Base-by-base conservation (phyloP, 1,140 invertebrate species). In the Halictus rubicundus region DNA sequence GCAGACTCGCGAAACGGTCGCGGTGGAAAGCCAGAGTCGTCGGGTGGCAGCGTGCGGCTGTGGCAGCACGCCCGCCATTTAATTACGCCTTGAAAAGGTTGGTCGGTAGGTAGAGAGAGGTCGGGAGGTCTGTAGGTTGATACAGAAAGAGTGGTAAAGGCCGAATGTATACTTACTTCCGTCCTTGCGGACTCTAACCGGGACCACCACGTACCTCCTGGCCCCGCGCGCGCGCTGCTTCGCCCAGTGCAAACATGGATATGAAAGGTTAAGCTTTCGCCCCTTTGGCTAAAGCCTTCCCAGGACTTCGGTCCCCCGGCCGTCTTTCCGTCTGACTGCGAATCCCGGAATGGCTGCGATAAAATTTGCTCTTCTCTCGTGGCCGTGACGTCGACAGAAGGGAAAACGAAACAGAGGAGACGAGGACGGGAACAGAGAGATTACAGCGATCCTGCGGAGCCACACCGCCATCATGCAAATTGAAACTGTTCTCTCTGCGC, bases 351-450 rank as follows among this genome's bases (percentile, higher is more conserved):
- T 57, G 64, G 65, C 77, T 69, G 83, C 78, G 81, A 88, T 84
- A 87, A 84, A 88, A 88, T 88, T 88, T 86, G 59, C 73, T 88
- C 79, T 81, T 80, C 86, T 87, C 84, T 87, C 66, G 64, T 76
- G 42, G 80, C 68, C 66, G 64, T 73, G 42, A 82, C 68, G 68
- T 85, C 75, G 60, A 61, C 25, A 19, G 69, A 69, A 27, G 49
- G 19, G 5, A 52, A 7, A 16, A 16, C 16, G 14, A 68, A 25
- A 54, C 10, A 60, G 59, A 60, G 23, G 16, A 54, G 23, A 42
- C 27, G 19, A 21, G 19, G 49, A 52, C 3, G 0, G 49, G 16
- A 19, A 12, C 23, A 27, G 52, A 64, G 66, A 85, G 85, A 88
- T 87, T 85, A 84, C 85, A 71, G 86, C 75, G 73, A 84, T 81